These are phyloP conservation scores for Callosobruchus maculatus DNA, from an alignment of 2,888 invertebrate genomes.

Conservation along the genomic window DNA sequence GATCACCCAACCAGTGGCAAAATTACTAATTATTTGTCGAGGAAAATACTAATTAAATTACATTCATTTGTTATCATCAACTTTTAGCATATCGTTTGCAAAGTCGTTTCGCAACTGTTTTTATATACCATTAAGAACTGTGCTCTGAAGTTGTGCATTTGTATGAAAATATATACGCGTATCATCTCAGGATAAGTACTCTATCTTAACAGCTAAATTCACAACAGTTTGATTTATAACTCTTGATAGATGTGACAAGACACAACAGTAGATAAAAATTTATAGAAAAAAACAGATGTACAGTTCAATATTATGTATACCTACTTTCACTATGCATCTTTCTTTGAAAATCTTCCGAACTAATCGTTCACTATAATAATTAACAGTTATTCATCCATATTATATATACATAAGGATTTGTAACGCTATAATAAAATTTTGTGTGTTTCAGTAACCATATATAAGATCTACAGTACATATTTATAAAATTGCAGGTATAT, in stretches of 20 bases:
- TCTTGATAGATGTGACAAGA: constrained; percentile 3
- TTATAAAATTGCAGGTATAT: constrained; percentile 10
- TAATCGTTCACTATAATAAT: background rate
- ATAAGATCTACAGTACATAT: constrained; percentile 18
- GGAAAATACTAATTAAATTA: no score
- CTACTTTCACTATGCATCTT: background rate
- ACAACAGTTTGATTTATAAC: constrained; percentile 1
- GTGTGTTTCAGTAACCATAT: background rate
- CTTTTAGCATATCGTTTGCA: no score
- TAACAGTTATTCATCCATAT: constrained; percentile 7
- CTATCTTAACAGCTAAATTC: background rate
- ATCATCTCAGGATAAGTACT: background rate
- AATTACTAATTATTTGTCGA: no score
- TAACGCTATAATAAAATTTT: background rate
- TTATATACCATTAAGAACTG: background rate
- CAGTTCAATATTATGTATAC: background rate
- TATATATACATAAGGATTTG: constrained; percentile 9
- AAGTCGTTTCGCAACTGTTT: no score
- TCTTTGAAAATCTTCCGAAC: background rate
- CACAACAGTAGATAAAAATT: constrained; percentile 12
- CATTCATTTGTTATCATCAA: no score
- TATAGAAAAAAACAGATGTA: constrained; percentile 6
- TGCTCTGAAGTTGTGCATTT: background rate
- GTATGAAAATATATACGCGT: background rate
- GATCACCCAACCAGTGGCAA: no score